Evolutionary conservation across 2,888 invertebrate species (phyloP), one percentile per base, ranked within the genome.

Genomic region (Cordylochernes scorpioides): DNA sequence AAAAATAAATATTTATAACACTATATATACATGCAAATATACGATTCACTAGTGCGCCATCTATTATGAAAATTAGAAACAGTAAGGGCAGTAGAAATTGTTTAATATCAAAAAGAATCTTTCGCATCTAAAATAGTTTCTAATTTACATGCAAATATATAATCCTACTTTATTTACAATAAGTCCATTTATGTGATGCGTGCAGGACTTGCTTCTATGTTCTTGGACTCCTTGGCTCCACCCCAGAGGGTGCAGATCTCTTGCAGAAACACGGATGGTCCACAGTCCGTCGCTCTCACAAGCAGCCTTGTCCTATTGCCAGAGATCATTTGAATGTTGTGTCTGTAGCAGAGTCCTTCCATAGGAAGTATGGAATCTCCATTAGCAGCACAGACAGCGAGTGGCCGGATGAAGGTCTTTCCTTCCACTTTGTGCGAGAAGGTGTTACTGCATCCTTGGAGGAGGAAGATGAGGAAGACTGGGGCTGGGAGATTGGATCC

Each of bases 201-300:
- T n/a, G n/a, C n/a, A 54, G 80, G 3, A 80, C 82, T 1, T 75
- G 82, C 2, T 74, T 80, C 53, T 80, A 77, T 49, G 69, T 71
- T 5, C 59, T 82, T n/a, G 73, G 80, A 15, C 60, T 88, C 17
- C 63, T 88, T 26, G 73, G 73, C 1, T 71, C 72, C 33, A 84
- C 80, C 0, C 65, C 65, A 39, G 64, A 67, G 32, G 88, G 88
- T 4, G 77, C 77, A 2, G 72, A 77, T 48, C 53, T 67, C 29
- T 59, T 88, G 3, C 60, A 65, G 25, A 66, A 71, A 50, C 56
- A 67, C 43, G 70, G 71, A 62, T 58, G 42, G 42, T 31, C 51
- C 51, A 49, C 39, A 44, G 68, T 74, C 4, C 59, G 72, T 31
- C 74, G 73, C 44, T 68, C 71, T 38, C 60, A 73, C 26, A 66